Percentiles rank a stretch among this genome's conserved stretches.
phyloP scores from a whole-genome alignment of 2,797 vertebrate species.

The Syngnathus acus region DNA sequence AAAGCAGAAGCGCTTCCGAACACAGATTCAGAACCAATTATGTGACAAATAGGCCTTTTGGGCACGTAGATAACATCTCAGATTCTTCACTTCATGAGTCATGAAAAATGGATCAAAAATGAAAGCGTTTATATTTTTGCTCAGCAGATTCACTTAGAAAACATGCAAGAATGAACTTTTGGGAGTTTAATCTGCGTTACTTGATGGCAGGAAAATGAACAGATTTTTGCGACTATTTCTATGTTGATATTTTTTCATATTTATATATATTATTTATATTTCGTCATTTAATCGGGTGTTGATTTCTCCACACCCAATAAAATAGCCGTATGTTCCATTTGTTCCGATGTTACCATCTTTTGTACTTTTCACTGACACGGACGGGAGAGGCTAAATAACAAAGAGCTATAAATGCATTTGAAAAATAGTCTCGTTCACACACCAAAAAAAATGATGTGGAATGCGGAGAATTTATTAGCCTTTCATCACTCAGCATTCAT shows the following conservation, averaged over 20 bases:
- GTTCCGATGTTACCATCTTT: not conserved
- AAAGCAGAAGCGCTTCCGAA: no score
- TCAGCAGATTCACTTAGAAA: not conserved
- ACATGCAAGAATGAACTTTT: not conserved
- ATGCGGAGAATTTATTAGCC: not conserved
- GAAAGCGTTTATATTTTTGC: not conserved
- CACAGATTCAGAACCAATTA: not conserved
- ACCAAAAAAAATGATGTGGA: not conserved
- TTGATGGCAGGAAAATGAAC: not conserved
- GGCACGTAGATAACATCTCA: not conserved
- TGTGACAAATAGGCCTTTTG: no score
- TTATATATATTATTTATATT: no score
- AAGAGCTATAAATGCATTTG: not conserved
- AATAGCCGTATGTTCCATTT: not conserved
- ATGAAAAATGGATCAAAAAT: not conserved
- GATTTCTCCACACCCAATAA: not conserved
- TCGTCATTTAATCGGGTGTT: not conserved
- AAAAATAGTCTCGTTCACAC: not conserved
- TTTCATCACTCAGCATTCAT: not conserved
- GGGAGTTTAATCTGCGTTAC: not conserved
- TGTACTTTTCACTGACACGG: not conserved
- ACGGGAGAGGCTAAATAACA: not conserved
- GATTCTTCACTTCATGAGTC: no score
- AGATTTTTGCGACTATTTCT: not conserved
- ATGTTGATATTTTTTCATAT: not conserved